These are phyloP conservation scores for Torymus texanus DNA, from an alignment of 2,888 invertebrate species.

Conservation along the genomic window DNA sequence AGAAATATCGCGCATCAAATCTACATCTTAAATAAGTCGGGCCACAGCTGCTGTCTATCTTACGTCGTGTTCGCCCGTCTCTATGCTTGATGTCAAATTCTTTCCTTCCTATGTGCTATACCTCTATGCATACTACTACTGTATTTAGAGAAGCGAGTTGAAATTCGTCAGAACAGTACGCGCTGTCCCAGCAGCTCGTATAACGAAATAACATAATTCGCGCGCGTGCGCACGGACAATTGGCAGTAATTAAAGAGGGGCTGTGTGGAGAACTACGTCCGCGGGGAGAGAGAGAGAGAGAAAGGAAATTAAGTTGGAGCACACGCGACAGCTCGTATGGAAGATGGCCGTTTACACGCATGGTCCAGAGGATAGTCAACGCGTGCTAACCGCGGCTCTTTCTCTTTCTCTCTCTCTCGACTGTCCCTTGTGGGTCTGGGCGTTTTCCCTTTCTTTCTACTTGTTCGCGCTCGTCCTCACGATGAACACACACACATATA, in stretches of 20 bases:
- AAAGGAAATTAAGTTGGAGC: slow-evolving; percentile 71
- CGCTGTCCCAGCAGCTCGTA: not conserved
- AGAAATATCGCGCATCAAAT: slow-evolving; percentile 50
- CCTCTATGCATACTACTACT: too few species aligned
- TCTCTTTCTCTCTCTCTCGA: too few species aligned
- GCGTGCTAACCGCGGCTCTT: too few species aligned
- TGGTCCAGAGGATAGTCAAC: slow-evolving; percentile 60
- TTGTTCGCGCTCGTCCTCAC: slow-evolving; percentile 47
- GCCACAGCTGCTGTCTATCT: slow-evolving; percentile 3
- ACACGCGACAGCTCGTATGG: slow-evolving; percentile 60
- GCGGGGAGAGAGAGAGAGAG: not conserved
- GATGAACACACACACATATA: not conserved
- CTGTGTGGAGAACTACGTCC: not conserved
- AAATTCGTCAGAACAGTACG: slow-evolving; percentile 8
- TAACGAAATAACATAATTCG: slow-evolving; percentile 71
- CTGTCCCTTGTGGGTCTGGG: slow-evolving; percentile 56
- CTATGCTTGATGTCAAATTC: slow-evolving; percentile 6
- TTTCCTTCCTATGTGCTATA: too few species aligned
- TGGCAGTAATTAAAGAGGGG: slow-evolving; percentile 73
- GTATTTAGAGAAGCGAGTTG: not conserved
- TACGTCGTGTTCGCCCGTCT: not conserved
- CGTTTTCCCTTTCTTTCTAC: slow-evolving; percentile 62
- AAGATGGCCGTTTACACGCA: slow-evolving; percentile 70
- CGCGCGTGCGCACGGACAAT: slow-evolving; percentile 69
- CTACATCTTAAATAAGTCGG: slow-evolving; percentile 53